phyloP scores from a whole-genome alignment of 2,888 invertebrate genomes.

The Nemurella pictetii region DNA sequence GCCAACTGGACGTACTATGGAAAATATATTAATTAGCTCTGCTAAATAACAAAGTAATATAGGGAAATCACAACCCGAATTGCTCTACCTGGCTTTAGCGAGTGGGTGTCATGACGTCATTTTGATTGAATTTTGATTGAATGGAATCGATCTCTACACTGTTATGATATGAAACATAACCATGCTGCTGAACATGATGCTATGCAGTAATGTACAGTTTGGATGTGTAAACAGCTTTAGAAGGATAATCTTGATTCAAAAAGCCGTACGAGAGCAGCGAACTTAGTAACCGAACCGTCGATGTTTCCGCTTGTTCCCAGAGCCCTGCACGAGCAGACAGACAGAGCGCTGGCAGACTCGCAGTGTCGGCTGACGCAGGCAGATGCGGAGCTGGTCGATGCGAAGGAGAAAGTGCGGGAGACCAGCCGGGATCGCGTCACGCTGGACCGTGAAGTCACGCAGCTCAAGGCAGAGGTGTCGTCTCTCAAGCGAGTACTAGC shows the following conservation, averaged over 20 bases:
- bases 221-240: too few species aligned
- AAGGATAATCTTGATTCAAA: not conserved
- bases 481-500: slow-evolving; percentile 64
- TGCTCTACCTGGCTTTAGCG: too few species aligned
- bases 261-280: too few species aligned
- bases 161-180: not conserved
- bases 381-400: slow-evolving; percentile 65
- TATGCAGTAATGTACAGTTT: not conserved
- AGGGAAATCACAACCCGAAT: too few species aligned
- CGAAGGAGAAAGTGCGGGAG: slow-evolving; percentile 60
- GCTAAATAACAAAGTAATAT: too few species aligned
- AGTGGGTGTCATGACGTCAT: too few species aligned
- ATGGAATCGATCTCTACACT: too few species aligned
- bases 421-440: slow-evolving; percentile 63
- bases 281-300: not conserved
- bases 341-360: slow-evolving; percentile 68
- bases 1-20: too few species aligned
- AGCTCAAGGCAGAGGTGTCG: slow-evolving; percentile 65
- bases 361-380: slow-evolving; percentile 67
- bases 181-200: not conserved
- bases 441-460: slow-evolving; percentile 62
- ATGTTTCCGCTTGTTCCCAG: slow-evolving; percentile 54
- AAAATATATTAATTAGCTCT: too few species aligned
- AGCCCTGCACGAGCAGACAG: slow-evolving; percentile 75
- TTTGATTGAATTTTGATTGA: too few species aligned